Percentiles rank a stretch among this genome's conserved stretches.
These are phyloP conservation scores for Ginglymostoma cirratum DNA, from an alignment of 2,113 vertebrate species.

Conservation along the genomic window DNA sequence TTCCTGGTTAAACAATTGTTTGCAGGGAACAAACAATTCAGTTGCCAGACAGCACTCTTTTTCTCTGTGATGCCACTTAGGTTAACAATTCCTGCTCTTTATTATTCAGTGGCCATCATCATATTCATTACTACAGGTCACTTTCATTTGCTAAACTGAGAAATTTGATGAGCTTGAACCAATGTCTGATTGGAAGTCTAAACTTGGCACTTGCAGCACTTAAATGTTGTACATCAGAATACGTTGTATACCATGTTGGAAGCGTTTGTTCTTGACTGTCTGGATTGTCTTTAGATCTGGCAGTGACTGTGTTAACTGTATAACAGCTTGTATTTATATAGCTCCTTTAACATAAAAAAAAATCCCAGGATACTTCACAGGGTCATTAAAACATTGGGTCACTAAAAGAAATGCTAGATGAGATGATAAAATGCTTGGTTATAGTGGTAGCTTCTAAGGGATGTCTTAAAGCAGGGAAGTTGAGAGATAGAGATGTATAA, in stretches of 20 bases:
- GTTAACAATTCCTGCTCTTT: background rate
- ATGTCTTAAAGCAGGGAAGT: too few relatives aligned
- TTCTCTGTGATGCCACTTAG: background rate
- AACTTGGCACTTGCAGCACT: background rate
- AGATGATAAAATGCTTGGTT: background rate
- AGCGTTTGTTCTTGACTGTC: background rate
- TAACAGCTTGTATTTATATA: background rate
- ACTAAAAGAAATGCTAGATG: background rate
- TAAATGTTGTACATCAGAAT: background rate
- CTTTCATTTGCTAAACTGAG: background rate
- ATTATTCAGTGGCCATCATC: background rate
- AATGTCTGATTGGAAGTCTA: background rate
- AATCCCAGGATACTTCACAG: background rate
- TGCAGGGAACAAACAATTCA: slow-evolving; percentile 20
- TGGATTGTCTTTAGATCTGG: background rate
- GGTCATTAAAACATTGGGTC: too few relatives aligned
- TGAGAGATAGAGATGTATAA: background rate
- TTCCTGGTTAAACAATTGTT: slow-evolving; percentile 19
- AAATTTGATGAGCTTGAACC: background rate
- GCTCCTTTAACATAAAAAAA: background rate
- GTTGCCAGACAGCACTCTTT: background rate
- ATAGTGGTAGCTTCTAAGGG: too few relatives aligned
- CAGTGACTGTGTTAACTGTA: background rate
- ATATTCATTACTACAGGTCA: slow-evolving; percentile 2
- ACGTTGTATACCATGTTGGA: background rate